These are phyloP conservation scores for Aurelia sp. DNA, from an alignment of 30 jellyfish, hydroid and myxozoan genomes.

Conservation along the genomic window DNA sequence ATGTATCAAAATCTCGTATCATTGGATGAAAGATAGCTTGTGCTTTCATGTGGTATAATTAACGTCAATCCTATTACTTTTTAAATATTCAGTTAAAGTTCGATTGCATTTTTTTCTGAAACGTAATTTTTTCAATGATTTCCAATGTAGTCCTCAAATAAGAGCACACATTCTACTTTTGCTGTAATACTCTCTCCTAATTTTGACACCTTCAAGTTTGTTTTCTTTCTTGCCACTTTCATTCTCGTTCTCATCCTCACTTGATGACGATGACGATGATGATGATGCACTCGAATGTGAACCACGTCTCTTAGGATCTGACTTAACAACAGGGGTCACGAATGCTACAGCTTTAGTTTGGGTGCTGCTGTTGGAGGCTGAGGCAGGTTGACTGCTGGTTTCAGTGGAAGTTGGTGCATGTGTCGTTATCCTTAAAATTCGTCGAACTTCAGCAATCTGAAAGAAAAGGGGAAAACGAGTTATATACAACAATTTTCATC, in stretches of 20 bases:
- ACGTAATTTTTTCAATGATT: too few species aligned
- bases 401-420: constrained; percentile 3
- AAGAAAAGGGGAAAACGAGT: not conserved
- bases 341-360: constrained; percentile 58
- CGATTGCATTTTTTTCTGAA: too few species aligned
- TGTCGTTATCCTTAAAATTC: constrained; percentile 50
- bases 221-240: not conserved
- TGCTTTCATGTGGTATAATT: too few species aligned
- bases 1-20: too few species aligned
- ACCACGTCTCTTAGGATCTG: constrained; percentile 38
- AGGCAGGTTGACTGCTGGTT: not conserved
- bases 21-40: too few species aligned
- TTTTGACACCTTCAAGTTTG: too few species aligned
- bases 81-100: too few species aligned
- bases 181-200: not conserved
- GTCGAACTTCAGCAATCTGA: constrained; percentile 71
- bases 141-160: not conserved
- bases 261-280: constrained; percentile 33
- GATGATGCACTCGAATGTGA: constrained; percentile 28
- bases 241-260: constrained; percentile 10
- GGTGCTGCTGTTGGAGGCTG: not conserved
- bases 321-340: constrained; percentile 66
- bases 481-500: too few species aligned
- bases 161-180: constrained; percentile 42
- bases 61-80: too few species aligned